phyloP scores from a whole-genome alignment of 1,140 invertebrate species.

The Eriocheir sinensis region DNA sequence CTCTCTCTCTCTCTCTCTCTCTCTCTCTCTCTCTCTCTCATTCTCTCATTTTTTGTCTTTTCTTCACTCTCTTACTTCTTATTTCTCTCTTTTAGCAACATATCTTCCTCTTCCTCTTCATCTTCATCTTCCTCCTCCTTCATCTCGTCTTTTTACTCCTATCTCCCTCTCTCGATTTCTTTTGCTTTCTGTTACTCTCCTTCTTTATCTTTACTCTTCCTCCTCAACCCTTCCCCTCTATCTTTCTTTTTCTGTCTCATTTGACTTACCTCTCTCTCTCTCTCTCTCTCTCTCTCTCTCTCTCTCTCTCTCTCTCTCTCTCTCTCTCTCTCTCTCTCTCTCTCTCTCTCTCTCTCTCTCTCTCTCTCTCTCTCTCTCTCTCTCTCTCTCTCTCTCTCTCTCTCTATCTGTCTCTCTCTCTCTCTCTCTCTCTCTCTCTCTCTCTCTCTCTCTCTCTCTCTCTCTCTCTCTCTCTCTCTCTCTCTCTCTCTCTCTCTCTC shows the following conservation, averaged over 20 bases:
- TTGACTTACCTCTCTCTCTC: not conserved
- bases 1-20: not conserved
- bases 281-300: not conserved
- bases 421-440: not conserved
- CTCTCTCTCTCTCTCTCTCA: not conserved
- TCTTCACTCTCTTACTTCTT: not conserved
- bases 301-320: not conserved
- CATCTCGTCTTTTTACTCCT: not conserved
- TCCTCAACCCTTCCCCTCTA: not conserved
- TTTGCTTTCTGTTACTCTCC: not conserved
- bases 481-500: not conserved
- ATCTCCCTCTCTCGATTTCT: not conserved
- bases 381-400: no score
- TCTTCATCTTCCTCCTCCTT: not conserved
- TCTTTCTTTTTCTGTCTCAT: not conserved
- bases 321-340: not conserved
- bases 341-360: not conserved
- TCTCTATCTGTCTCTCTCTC: no score
- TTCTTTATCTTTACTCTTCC: not conserved
- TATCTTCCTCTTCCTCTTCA: conserved; percentile 6
- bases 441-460: not conserved
- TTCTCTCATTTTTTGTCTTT: no score
- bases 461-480: not conserved
- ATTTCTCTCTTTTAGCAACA: not conserved
- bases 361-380: not conserved